Evolutionary conservation across 2,888 invertebrate genomes (phyloP), one percentile per base, ranked within the genome.

Genomic region (Panopea generosa): DNA sequence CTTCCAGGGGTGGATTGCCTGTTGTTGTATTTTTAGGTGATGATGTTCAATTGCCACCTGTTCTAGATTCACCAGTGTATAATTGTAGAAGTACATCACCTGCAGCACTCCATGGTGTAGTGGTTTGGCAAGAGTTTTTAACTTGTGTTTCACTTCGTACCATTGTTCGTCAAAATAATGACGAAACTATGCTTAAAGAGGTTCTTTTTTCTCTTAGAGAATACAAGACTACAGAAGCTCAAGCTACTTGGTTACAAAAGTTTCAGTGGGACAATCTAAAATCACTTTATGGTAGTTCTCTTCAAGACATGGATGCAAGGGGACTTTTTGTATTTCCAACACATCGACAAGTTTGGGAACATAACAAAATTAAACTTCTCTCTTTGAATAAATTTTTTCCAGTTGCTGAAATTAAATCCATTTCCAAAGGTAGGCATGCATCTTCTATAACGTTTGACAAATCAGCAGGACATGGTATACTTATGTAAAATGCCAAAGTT

Each of bases 1-100:
- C 4, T 2, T 26, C 20, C 9, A 69, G 69, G 76, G 76, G 71
- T 24, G 61, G 71, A 7, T 22, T 74, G 4, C 77, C 77, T 20
- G 66, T 77, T 63, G 73, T 72, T 22, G 50, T 76, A 4, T 72
- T 76, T 38, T 49, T 76, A 7, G 76, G 72, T n/a, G 76, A 76
- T 33, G 76, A 66, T 52, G 62, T 67, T 4, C 76, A 76, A 56
- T 57, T 70, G n/a, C 70, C 70, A 26, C 70, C 63, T 33, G 62
- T 70, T n/a, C 43, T 66, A 7, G 70, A 70, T 33, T 52, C 56
- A 1, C 55, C 70, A 16, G 56, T 63, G 1, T 70, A 62, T 33
- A 18, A 70, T 6, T 43, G 38, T 18, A 40, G 49, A 22, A 45
- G 50, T n/a, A 61, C 26, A 2, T 22, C 18, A 24, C 60, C 50